Evolutionary conservation across 2,113 vertebrate species (phyloP).

Genomic region (Dromiciops gliroides): DNA sequence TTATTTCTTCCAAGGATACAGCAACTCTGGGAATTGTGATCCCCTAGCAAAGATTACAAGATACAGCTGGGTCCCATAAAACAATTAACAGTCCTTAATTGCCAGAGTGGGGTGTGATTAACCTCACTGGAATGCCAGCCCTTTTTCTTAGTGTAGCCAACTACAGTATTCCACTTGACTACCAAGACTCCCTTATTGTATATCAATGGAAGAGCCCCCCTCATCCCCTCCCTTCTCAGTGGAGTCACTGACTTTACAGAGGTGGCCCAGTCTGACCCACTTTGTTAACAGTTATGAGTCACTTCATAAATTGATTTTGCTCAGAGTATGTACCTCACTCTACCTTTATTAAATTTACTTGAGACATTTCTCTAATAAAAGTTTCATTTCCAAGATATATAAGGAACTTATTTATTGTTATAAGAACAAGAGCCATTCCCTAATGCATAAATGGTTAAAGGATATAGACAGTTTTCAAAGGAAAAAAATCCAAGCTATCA

Average conservation of each 20-base stretch:
- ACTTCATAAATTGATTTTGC: not conserved
- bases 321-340: not conserved
- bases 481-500: not conserved
- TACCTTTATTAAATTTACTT: not conserved
- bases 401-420: not conserved
- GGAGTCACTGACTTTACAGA: not conserved
- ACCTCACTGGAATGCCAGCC: not conserved
- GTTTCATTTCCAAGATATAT: not conserved
- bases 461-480: not conserved
- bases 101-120: not conserved
- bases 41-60: not conserved
- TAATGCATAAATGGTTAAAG: not conserved
- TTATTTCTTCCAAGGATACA: not conserved
- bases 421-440: not conserved
- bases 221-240: not conserved
- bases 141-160: not conserved
- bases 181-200: not conserved
- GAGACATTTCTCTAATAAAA: not conserved
- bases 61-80: not conserved
- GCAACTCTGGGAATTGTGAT: not conserved
- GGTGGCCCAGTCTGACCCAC: not conserved
- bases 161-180: not conserved
- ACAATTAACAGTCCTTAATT: not conserved
- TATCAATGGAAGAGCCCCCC: not conserved
- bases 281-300: not conserved